Base-by-base conservation (phyloP, 2,888 invertebrate species). In the Smittia aterrima region DNA sequence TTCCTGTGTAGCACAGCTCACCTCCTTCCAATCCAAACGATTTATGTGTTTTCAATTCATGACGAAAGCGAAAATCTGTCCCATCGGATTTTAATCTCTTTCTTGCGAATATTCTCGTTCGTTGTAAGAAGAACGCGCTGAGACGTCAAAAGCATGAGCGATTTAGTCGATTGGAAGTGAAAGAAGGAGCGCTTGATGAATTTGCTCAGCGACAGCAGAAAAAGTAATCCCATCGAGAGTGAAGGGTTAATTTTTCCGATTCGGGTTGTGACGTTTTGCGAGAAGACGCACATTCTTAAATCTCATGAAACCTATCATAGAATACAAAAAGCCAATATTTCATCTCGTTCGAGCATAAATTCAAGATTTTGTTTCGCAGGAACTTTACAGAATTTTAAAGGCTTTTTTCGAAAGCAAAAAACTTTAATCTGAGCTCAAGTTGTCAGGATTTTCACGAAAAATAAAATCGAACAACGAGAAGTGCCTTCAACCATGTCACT, bases 221-320 rank as follows among this genome's bases (percentile, higher is more conserved):
- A 47, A 47, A 47, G 47, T 47, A 16, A 16, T 16, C 16, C 47
- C 11, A 47, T n/a, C 16, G 47, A 47, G 58, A 20, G 47, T 58
- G 58, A 58, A 58, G 58, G 58, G 58, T 58, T 58, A 58, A 58
- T 58, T 58, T 58, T 58, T n/a, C 47, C 16, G 47, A 47, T 6
- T 3, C 11, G 47, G 47, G 11, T 32, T 47, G 11, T 38, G 38
- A 4, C 16, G 11, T 47, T n/a, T 47, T 47, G 16, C 16, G 47
- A 47, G 11, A 2, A 47, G 47, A 47, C 47, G 47, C 47, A 47
- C 47, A 47, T 16, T 47, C 47, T n/a, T 47, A n/a, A 47, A 47
- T 47, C 47, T 47, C 47, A 47, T 47, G 47, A 47, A 47, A 47
- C 47, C 47, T 47, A 47, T 47, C 47, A 47, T 47, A 16, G 16